A percentile compares a stretch with the other conserved stretches of the same genome.
phyloP scores from a whole-genome alignment of 1,140 invertebrate genomes.

The Bombus balteatus region DNA sequence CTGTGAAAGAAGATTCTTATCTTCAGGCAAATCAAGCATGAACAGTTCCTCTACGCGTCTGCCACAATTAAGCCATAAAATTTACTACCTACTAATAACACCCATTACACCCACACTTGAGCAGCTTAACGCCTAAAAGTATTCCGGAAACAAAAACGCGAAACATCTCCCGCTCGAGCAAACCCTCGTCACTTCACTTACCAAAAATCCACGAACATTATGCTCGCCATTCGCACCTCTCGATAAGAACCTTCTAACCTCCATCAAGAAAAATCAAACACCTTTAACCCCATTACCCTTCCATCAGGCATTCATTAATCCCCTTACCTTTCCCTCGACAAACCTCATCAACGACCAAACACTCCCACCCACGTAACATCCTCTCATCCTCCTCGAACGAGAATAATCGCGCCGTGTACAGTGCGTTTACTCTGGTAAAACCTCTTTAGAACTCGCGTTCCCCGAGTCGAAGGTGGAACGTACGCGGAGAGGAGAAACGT shows the following conservation, averaged over 20 bases:
- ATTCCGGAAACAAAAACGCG: too few species aligned
- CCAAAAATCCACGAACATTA: not conserved
- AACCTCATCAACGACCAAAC: not conserved
- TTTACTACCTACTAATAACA: too few species aligned
- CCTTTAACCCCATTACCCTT: not conserved
- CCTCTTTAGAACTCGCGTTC: not conserved
- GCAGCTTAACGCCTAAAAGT: too few species aligned
- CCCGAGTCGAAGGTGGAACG: not conserved
- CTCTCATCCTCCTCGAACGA: not conserved
- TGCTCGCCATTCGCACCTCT: not conserved
- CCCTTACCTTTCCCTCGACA: not conserved
- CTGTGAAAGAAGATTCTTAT: too few species aligned
- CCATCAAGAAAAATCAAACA: not conserved
- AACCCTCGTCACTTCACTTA: not conserved
- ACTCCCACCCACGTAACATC: not conserved
- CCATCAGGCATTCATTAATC: not conserved
- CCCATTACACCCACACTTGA: not conserved
- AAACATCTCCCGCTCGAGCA: too few species aligned
- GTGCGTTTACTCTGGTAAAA: not conserved
- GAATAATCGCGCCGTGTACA: not conserved
- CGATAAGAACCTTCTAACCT: not conserved
- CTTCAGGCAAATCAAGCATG: too few species aligned
- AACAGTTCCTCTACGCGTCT: too few species aligned
- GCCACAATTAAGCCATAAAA: too few species aligned
- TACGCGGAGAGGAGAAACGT: constrained; percentile 5